These are phyloP conservation scores for Heliconius eleuchia DNA, from an alignment of 1,140 invertebrate species.

Conservation along the genomic window DNA sequence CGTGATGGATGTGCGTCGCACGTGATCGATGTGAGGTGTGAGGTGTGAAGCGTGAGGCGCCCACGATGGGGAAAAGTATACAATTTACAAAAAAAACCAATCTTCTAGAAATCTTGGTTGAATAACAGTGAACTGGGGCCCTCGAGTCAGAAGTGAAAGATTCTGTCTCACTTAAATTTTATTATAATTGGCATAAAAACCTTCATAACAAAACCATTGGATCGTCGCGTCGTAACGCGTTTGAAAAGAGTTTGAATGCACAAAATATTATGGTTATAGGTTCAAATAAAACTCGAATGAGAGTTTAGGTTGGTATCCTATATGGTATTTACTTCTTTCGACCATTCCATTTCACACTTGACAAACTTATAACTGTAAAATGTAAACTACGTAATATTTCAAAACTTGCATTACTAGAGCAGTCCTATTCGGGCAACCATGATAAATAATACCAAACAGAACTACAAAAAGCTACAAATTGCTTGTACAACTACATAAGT, in stretches of 20 bases:
- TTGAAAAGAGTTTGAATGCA: too few species aligned
- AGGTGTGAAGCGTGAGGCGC: not conserved
- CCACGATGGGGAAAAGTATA: not conserved
- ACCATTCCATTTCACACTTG: not conserved
- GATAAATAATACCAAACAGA: not conserved
- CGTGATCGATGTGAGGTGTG: slow-evolving; percentile 15
- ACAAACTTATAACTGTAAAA: not conserved
- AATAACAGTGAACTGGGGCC: not conserved
- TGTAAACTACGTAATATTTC: not conserved
- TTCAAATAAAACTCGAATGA: too few species aligned
- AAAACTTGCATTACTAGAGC: not conserved
- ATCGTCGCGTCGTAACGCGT: too few species aligned
- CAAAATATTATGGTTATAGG: too few species aligned
- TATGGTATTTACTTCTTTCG: too few species aligned
- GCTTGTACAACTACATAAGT: slow-evolving; percentile 15
- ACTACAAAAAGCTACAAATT: slow-evolving; percentile 9
- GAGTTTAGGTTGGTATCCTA: too few species aligned
- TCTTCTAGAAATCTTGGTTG: not conserved
- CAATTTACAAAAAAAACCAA: not conserved
- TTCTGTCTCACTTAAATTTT: too few species aligned
- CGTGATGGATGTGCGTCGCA: slow-evolving; percentile 25
- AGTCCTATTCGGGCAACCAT: not conserved
- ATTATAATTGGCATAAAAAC: too few species aligned
- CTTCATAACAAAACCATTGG: too few species aligned
- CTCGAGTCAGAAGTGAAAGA: not conserved